Percentiles rank a stretch among this genome's conserved stretches.
These are phyloP conservation scores for Orthonychiurus folsomi DNA, from an alignment of 2,888 invertebrate genomes.

Conservation along the genomic window DNA sequence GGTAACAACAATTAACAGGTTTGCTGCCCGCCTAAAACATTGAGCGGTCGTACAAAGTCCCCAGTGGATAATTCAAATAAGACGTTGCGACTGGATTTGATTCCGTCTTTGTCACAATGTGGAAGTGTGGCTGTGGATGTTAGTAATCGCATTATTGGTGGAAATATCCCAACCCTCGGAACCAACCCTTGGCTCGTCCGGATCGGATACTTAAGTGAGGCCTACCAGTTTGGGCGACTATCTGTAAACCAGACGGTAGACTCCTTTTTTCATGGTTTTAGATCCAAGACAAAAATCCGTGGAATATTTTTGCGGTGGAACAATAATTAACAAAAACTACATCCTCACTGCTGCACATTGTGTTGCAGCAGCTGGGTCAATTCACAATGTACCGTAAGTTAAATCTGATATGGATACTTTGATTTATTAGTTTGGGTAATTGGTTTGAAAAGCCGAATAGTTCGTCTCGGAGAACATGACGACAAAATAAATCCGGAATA, in stretches of 20 bases:
- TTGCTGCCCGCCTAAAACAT: conserved; percentile 14
- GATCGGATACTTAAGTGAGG: conserved; percentile 28
- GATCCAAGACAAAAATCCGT: not conserved
- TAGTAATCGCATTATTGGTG: conserved; percentile 23
- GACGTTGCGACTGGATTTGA: conserved; percentile 17
- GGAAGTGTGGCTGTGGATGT: conserved; percentile 18
- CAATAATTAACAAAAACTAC: conserved; percentile 20
- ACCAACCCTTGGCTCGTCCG: conserved; percentile 31
- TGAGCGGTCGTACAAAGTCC: not conserved
- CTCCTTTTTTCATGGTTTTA: no score
- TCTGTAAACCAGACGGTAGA: no score
- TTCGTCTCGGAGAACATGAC: conserved; percentile 30
- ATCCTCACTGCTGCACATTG: conserved; percentile 26
- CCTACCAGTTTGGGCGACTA: no score
- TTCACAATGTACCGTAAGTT: conserved; percentile 4
- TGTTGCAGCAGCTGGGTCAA: conserved; percentile 4
- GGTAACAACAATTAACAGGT: conserved; percentile 5
- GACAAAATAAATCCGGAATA: conserved; percentile 25
- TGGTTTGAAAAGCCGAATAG: conserved; percentile 8
- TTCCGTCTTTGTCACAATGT: conserved; percentile 11
- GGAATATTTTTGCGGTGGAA: conserved; percentile 22
- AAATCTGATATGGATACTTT: no score
- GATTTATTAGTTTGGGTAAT: conserved; percentile 3
- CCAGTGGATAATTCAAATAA: conserved; percentile 3
- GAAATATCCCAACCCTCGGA: conserved; percentile 19